These are phyloP conservation scores for Riptortus pedestris DNA, from an alignment of 1,140 invertebrate species.

Conservation along the genomic window DNA sequence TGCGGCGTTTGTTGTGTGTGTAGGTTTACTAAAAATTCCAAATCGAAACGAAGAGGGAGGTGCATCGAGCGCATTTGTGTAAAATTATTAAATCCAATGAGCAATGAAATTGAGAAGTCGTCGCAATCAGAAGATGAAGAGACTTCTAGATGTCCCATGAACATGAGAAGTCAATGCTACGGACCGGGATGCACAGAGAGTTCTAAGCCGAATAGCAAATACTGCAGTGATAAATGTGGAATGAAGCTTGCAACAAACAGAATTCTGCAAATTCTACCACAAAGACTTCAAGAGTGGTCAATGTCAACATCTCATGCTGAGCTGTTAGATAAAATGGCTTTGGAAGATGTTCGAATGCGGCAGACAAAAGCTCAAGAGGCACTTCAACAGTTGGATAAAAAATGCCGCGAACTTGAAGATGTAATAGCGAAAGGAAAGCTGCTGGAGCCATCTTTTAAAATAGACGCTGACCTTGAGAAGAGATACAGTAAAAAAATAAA, in stretches of 20 bases:
- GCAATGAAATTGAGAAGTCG: conserved; percentile 30
- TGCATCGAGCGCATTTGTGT: conserved; percentile 37
- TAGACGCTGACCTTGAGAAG: conserved; percentile 63
- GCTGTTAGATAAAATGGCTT: conserved; percentile 66
- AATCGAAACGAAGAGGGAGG: conserved; percentile 42
- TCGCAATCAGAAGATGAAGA: conserved; percentile 43
- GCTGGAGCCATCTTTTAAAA: conserved; percentile 46
- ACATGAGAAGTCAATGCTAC: conserved; percentile 60
- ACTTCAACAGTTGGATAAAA: conserved; percentile 63
- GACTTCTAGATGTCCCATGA: conserved; percentile 36
- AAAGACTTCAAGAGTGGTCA: conserved; percentile 89
- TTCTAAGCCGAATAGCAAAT: conserved; percentile 77
- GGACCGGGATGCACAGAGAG: conserved; percentile 74
- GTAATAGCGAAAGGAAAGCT: neutral
- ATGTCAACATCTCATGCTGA: conserved; percentile 80
- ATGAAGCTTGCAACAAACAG: conserved; percentile 76
- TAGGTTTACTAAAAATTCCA: conserved; percentile 45
- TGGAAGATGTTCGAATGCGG: conserved; percentile 74
- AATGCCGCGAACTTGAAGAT: conserved; percentile 32
- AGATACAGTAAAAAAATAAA: conserved; percentile 51
- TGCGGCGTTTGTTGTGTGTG: conserved; percentile 81
- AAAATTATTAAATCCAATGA: conserved; percentile 29
- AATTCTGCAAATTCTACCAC: conserved; percentile 77
- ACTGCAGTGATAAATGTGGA: conserved; percentile 90
- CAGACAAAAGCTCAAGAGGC: conserved; percentile 62